Conservation (phyloP, 1,140 invertebrate species). For the Phenacoccus solenopsis region DNA sequence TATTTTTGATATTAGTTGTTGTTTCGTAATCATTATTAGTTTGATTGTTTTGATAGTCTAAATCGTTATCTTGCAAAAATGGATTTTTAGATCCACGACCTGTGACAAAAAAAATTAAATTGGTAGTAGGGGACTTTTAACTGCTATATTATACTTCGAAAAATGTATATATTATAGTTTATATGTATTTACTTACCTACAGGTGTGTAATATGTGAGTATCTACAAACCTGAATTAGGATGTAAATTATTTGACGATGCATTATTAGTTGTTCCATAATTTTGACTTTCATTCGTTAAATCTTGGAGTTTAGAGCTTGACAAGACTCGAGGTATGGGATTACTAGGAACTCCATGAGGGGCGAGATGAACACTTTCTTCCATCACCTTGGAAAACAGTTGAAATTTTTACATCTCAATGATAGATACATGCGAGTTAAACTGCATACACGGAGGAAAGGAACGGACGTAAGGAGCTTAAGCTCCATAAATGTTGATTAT, state of each 20-base stretch:
- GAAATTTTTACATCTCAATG: too few relatives aligned
- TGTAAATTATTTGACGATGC: neutral
- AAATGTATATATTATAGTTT: too few relatives aligned
- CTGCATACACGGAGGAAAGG: too few relatives aligned
- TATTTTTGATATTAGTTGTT: neutral
- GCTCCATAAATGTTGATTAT: too few relatives aligned
- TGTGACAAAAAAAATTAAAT: neutral
- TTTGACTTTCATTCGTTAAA: slow-evolving; percentile 48
- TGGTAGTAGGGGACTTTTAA: too few relatives aligned
- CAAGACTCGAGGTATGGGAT: slow-evolving; percentile 75
- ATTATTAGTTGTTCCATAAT: slow-evolving; percentile 43
- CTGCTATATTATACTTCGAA: too few relatives aligned
- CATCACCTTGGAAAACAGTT: too few relatives aligned
- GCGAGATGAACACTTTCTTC: slow-evolving; percentile 79
- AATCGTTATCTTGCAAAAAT: neutral
- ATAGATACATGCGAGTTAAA: too few relatives aligned
- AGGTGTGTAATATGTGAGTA: too few relatives aligned
- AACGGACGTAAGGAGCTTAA: too few relatives aligned
- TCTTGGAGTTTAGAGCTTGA: slow-evolving; percentile 70
- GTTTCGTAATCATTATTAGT: neutral
- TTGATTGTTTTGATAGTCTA: neutral
- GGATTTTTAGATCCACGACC: slow-evolving; percentile 4
- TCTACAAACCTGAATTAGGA: neutral
- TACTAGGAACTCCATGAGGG: slow-evolving; percentile 90
- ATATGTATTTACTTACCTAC: too few relatives aligned